These are phyloP conservation scores for Vesta saturnalis DNA, from an alignment of 2,888 invertebrate species.

Conservation along the genomic window DNA sequence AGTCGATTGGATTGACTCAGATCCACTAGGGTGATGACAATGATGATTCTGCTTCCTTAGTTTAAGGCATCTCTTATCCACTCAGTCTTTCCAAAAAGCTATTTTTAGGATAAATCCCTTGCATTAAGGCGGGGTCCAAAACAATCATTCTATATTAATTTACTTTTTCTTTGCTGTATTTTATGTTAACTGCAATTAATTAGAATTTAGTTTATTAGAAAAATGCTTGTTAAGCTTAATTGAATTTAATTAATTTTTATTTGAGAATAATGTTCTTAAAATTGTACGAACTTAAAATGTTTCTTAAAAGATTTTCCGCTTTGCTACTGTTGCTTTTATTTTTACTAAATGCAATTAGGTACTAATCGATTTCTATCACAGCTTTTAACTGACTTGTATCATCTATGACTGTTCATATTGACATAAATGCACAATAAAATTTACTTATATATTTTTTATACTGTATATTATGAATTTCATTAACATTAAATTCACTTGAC, in stretches of 20 bases:
- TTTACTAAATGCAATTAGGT: neutral
- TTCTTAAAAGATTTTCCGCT: neutral
- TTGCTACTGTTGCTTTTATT: neutral
- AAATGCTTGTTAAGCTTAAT: neutral
- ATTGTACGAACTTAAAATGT: neutral
- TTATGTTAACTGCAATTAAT: neutral
- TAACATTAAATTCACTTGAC: slow-evolving; percentile 27
- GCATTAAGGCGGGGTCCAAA: slow-evolving; percentile 57
- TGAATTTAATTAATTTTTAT: neutral
- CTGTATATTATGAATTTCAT: slow-evolving; percentile 32
- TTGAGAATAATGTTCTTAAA: neutral
- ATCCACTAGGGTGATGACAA: slow-evolving; percentile 62
- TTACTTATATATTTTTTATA: slow-evolving; percentile 39
- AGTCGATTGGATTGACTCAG: slow-evolving; percentile 82
- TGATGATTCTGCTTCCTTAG: slow-evolving; percentile 47
- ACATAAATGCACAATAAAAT: slow-evolving; percentile 35
- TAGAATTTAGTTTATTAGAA: neutral
- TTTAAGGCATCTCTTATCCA: slow-evolving; percentile 57
- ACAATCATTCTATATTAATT: slow-evolving; percentile 50
- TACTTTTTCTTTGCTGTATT: slow-evolving; percentile 21
- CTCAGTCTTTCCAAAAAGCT: slow-evolving; percentile 57
- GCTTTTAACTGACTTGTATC: neutral
- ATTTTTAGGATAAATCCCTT: slow-evolving; percentile 44
- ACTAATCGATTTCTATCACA: neutral
- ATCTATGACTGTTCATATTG: slow-evolving; percentile 28